Conservation (phyloP, 2,888 invertebrate species). For the Oxytorus armatus region DNA sequence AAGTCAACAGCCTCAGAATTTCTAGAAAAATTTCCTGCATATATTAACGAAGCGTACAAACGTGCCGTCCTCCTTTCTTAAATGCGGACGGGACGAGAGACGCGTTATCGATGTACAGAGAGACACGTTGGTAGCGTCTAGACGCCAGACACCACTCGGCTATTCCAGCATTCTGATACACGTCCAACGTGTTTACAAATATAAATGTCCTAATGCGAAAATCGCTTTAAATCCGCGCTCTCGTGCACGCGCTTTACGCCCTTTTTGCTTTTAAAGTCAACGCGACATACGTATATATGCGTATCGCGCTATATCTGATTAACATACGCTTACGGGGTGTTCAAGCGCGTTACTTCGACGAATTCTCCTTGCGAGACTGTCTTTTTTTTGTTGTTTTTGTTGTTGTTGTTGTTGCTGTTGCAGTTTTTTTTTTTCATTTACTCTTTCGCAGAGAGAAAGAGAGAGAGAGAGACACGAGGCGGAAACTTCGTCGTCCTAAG, state of each 20-base stretch:
- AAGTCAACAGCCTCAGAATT: too few relatives aligned
- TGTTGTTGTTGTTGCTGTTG: too few relatives aligned
- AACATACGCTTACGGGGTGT: constrained; percentile 31
- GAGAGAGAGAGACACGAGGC: not conserved
- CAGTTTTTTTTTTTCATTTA: too few relatives aligned
- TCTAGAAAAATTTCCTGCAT: too few relatives aligned
- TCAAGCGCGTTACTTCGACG: constrained; percentile 18
- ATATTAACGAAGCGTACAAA: too few relatives aligned
- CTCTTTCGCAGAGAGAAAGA: too few relatives aligned
- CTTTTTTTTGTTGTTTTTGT: not conserved
- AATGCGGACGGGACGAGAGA: too few relatives aligned
- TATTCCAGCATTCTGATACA: constrained; percentile 32
- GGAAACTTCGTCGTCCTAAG: not conserved
- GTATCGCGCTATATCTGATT: constrained; percentile 16
- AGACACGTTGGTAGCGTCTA: not conserved
- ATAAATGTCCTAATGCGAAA: not conserved
- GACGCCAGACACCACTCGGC: not conserved
- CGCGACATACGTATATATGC: not conserved
- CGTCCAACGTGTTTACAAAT: not conserved
- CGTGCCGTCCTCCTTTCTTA: too few relatives aligned
- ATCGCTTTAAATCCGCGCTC: not conserved
- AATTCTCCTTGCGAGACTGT: constrained; percentile 1
- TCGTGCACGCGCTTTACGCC: not conserved
- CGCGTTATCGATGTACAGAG: too few relatives aligned
- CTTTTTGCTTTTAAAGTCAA: not conserved